Evolutionary conservation across 53 echinoderm and acorn worm genomes (phyloP).

Genomic region (Hippasteria phrygiana): DNA sequence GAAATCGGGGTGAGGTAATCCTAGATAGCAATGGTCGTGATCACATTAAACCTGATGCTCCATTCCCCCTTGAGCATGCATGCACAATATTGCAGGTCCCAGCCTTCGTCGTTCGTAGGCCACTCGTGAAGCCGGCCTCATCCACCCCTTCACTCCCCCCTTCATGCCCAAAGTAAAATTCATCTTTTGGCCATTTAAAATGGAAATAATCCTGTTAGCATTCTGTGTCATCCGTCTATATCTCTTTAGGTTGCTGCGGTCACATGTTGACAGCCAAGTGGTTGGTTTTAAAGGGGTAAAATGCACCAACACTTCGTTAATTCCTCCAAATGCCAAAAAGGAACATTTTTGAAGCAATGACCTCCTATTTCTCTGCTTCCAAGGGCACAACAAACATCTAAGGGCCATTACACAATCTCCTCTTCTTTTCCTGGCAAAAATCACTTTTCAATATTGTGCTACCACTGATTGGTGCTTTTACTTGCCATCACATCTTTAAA

Average conservation of each 20-base stretch:
- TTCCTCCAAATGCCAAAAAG: neutral
- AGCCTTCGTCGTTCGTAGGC: neutral
- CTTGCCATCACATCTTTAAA: too few species aligned
- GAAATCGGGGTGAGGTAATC: slow-evolving; percentile 33
- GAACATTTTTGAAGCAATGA: neutral
- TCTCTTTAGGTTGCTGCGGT: slow-evolving; percentile 14
- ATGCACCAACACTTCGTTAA: neutral
- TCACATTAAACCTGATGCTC: slow-evolving; percentile 22
- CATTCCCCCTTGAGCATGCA: slow-evolving; percentile 16
- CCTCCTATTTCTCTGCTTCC: neutral
- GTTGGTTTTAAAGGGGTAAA: neutral
- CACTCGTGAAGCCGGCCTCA: neutral
- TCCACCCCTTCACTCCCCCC: neutral
- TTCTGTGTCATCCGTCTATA: slow-evolving; percentile 38
- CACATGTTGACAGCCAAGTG: neutral
- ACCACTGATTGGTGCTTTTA: too few species aligned
- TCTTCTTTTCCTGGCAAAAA: too few species aligned
- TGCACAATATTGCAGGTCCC: neutral
- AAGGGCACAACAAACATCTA: neutral
- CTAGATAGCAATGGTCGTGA: neutral
- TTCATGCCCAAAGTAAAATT: neutral
- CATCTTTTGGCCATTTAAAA: slow-evolving; percentile 46
- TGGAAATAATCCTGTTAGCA: slow-evolving; percentile 53
- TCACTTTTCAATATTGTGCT: too few species aligned
- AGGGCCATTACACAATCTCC: neutral